Conservation (phyloP, 2,113 vertebrate genomes). For the Empidonax alnorum region DNA sequence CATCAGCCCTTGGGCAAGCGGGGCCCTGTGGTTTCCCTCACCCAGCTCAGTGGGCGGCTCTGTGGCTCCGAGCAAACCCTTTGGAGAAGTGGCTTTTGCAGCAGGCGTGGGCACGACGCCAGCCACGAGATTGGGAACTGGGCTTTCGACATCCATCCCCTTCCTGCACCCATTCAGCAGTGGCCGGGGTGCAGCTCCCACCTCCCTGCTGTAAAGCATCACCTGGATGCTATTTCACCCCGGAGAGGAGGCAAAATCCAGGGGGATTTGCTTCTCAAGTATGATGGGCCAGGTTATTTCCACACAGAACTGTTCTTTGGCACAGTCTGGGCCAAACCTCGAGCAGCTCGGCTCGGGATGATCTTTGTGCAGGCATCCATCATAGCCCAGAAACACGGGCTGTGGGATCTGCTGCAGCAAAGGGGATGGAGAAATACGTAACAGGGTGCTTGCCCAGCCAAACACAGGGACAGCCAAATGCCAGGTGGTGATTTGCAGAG, state of each 20-base stretch:
- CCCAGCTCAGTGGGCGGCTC: rapidly evolving
- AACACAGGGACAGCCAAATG: not conserved
- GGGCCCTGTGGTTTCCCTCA: not conserved
- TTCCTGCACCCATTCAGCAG: not conserved
- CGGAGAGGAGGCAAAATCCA: not conserved
- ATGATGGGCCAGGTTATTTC: not conserved
- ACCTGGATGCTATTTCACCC: not conserved
- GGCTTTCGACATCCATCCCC: not conserved
- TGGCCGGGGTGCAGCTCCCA: not conserved
- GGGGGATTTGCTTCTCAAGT: not conserved
- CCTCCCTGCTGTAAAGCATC: not conserved
- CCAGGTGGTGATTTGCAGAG: not conserved
- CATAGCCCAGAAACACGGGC: rapidly evolving
- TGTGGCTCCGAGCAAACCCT: not conserved
- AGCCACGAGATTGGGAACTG: not conserved
- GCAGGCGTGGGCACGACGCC: not conserved
- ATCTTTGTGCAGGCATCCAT: not conserved
- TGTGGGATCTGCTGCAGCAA: not conserved
- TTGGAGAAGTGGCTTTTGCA: constrained; percentile 31
- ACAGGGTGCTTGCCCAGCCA: not conserved
- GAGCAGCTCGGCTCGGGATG: rapidly evolving
- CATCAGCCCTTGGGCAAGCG: constrained; percentile 5
- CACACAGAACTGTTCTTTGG: not conserved
- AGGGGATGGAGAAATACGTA: not conserved
- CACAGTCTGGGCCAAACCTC: not conserved